Base-by-base conservation (phyloP, 2,888 invertebrate genomes). In the Lottia scabra region DNA sequence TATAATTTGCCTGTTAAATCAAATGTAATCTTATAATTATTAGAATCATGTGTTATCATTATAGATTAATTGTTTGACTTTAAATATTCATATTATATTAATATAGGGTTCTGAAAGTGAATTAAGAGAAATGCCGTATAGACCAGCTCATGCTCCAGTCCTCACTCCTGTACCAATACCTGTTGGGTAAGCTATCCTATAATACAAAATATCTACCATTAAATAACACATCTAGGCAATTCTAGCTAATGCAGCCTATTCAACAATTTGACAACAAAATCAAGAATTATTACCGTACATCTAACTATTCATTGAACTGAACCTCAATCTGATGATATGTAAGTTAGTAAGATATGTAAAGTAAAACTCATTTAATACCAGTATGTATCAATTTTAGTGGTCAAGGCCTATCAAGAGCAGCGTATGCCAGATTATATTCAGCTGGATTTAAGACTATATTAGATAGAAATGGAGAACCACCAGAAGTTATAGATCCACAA, bases 401-500 rank as follows among this genome's bases (percentile, higher is more conserved):
- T 8, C 80, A 83, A 63, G 86, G 87, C 6, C 75, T 90, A 65
- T 88, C 88, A 4, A 78, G 89, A 56, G 87, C 89, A 62, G 87
- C 89, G 6, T 89, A 89, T 79, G 89, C 90, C 62, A 81, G 86
- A 45, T 85, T 90, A 23, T 85, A 85, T 77, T 81, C 86, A 10
- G 87, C 89, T 15, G 88, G 88, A 1, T 90, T 90, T 76, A 85
- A 87, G 16, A 83, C 85, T 1, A 84, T 90, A 43, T 73, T 87
- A 44, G 89, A 90, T 79, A 84, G 89, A 43, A 83, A 87, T 76
- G 89, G 90, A 23, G 89, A 89, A 45, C 81, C 86, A 1, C 89
- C 90, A 4, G 87, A 87, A 69, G 87, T 89, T 12, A 85, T 91
- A 56, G 90, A 91, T 77, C 86, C 89, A 0, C 76, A 77, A 62